phyloP scores from a whole-genome alignment of 37 sponge, comb jelly and placozoan species.

The Spongilla lacustris region DNA sequence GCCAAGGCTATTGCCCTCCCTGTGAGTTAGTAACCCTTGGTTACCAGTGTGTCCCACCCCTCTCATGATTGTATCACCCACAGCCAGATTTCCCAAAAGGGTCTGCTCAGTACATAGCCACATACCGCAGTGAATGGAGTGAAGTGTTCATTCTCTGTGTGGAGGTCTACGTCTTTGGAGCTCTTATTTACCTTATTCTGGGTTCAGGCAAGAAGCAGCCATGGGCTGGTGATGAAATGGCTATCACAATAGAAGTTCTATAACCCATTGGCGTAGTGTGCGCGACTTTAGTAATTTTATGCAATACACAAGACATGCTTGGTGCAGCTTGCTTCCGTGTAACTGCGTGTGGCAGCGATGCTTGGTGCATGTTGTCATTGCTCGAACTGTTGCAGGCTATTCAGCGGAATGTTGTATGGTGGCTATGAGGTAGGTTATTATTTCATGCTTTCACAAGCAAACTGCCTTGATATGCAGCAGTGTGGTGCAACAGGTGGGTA shows the following conservation, averaged over 20 bases:
- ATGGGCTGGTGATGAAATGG: conserved; percentile 72
- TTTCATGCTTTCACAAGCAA: neutral
- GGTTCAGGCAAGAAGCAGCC: conserved; percentile 70
- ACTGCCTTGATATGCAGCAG: neutral
- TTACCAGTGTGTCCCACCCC: neutral
- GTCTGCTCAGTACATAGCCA: conserved; percentile 7
- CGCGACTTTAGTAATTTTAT: neutral
- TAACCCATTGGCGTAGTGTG: neutral
- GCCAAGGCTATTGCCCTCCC: conserved; percentile 71
- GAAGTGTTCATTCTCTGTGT: conserved; percentile 81
- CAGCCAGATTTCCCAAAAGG: conserved; percentile 30
- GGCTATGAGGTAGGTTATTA: neutral
- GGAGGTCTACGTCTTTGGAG: conserved; percentile 78
- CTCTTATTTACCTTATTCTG: conserved; percentile 59
- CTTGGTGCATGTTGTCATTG: no score
- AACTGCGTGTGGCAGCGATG: no score
- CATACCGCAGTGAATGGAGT: conserved; percentile 74
- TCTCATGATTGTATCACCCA: neutral
- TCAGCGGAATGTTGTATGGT: neutral
- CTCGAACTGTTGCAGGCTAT: neutral
- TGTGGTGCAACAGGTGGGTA: neutral
- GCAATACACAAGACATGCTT: neutral
- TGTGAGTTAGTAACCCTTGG: neutral
- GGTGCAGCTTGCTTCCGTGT: neutral
- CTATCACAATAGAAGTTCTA: neutral